These are phyloP conservation scores for Agelastica alni DNA, from an alignment of 2,888 invertebrate genomes.

Conservation along the genomic window DNA sequence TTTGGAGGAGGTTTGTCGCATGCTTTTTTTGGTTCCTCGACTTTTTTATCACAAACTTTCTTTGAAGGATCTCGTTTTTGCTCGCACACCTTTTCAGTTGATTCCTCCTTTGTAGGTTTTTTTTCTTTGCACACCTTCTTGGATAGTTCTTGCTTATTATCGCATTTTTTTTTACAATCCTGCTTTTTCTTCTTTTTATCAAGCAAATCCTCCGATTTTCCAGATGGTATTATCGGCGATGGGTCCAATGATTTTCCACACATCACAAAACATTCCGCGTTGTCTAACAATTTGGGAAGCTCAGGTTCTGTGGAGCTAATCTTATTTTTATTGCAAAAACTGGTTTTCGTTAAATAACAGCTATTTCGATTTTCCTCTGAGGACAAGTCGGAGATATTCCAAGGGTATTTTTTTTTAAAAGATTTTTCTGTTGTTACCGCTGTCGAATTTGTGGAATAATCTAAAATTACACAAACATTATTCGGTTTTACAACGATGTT, in stretches of 20 bases:
- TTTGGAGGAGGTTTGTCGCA: too few species aligned
- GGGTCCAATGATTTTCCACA: neutral
- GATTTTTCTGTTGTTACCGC: neutral
- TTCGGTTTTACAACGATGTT: neutral
- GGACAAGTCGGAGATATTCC: neutral
- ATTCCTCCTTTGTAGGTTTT: neutral
- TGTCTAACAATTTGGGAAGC: neutral
- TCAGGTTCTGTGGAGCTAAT: constrained; percentile 5
- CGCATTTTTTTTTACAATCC: constrained; percentile 4
- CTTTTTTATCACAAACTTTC: neutral
- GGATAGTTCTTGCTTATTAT: neutral
- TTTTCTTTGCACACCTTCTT: neutral
- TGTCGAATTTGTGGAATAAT: neutral
- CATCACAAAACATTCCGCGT: neutral
- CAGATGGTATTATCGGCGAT: neutral
- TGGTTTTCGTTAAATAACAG: neutral
- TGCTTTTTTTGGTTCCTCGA: too few species aligned
- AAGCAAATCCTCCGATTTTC: neutral
- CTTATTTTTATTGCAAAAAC: neutral
- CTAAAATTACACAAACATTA: neutral
- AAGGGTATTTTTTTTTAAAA: neutral
- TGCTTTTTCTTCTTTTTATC: neutral
- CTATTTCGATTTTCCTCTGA: neutral
- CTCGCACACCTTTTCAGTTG: neutral
- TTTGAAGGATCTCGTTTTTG: neutral